Percentiles rank a stretch among this genome's conserved stretches.
phyloP scores from a whole-genome alignment of 1,140 invertebrate species.

The Lasioglossum albipes region DNA sequence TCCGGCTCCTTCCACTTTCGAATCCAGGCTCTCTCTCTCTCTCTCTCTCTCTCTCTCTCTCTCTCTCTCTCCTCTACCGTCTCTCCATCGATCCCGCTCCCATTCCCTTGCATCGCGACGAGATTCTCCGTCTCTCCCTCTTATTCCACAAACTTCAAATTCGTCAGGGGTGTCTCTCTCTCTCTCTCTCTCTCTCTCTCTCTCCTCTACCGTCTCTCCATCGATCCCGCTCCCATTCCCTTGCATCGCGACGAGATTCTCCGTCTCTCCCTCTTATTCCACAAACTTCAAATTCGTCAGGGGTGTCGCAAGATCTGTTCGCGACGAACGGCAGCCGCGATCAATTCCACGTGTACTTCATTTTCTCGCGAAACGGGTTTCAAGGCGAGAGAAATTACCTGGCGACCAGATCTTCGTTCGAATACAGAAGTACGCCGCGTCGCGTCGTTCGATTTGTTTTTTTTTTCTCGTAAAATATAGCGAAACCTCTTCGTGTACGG shows the following conservation, averaged over 20 bases:
- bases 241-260: no score
- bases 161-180: constrained; percentile 16
- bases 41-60: no score
- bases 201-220: no score
- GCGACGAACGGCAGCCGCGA: not conserved
- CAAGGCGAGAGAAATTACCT: constrained; percentile 24
- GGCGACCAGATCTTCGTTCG: not conserved
- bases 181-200: no score
- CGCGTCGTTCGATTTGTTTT: no score
- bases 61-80: no score
- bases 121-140: not conserved
- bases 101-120: no score
- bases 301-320: constrained; percentile 15
- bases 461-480: no score
- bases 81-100: no score
- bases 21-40: constrained; percentile 12
- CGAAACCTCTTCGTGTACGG: no score
- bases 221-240: no score
- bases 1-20: constrained; percentile 20
- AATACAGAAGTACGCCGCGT: not conserved
- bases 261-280: not conserved
- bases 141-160: constrained; percentile 19
- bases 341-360: not conserved
- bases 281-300: constrained; percentile 14
- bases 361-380: not conserved